phyloP scores from a whole-genome alignment of 2,797 vertebrate genomes.

The Heliangelus exortis region DNA sequence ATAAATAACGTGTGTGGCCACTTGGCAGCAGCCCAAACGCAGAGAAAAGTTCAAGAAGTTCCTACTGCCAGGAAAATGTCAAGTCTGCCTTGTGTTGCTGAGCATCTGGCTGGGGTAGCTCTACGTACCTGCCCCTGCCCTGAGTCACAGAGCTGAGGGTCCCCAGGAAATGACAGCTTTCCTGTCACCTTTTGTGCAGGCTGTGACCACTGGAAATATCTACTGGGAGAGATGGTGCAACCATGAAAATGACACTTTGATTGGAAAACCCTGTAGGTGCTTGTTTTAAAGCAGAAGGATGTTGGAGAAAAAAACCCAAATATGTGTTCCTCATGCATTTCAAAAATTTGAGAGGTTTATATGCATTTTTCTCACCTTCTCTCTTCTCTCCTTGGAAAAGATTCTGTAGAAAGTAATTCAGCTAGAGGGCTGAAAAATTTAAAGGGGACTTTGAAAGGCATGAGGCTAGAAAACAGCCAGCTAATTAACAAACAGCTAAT shows the following conservation, averaged over 20 bases:
- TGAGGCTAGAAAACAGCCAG: background rate
- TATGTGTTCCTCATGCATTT: background rate
- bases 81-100: background rate
- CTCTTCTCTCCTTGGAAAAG: background rate
- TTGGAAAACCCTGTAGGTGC: background rate
- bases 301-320: background rate
- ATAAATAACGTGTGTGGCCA: background rate
- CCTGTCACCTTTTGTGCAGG: background rate
- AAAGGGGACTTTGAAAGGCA: background rate
- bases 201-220: background rate
- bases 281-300: background rate
- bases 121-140: background rate
- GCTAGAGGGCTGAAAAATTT: background rate
- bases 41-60: background rate
- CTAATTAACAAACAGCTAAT: background rate
- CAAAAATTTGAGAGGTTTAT: background rate
- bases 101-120: background rate
- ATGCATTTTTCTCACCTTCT: background rate
- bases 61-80: constrained; percentile 1
- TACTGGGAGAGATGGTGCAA: background rate
- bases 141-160: background rate
- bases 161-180: background rate
- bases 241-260: background rate
- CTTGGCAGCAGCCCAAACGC: background rate
- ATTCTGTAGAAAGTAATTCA: background rate